Base-by-base conservation (phyloP, 2,113 vertebrate species). In the Boulengerochromis microlepis region DNA sequence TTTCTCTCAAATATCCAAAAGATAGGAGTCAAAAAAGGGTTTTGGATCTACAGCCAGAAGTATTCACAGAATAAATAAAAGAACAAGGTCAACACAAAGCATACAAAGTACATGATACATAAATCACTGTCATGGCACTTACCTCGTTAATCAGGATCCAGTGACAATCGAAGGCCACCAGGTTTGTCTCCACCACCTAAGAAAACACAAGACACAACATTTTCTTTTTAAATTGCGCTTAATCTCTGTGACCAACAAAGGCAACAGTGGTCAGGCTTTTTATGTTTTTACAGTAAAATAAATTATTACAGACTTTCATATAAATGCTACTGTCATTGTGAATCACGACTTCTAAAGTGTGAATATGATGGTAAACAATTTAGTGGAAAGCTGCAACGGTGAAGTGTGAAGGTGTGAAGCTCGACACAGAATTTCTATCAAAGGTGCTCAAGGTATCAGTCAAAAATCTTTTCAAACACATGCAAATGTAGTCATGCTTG, bases 121-220 rank as follows among this genome's bases (percentile, higher is more conserved):
- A 83, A 87, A 91, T 91, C 81, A 87, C 89, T 82, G 61, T 26
- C 71, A 57, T 31, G 42, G 19, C 82, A 87, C 96, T 97, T 96
- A 99, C 99, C 98, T 99, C 99, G 92, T 99, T 99, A 95, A 99
- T 99, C 96, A 99, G 98, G 97, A 99, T 99, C 99, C 99, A 99
- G 96, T 99, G 99, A 96, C 99, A 99, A 96, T 99, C 99, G 90
- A 99, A 99, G 90, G 98, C 98, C 94, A 99, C 97, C 95, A 99
- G 96, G 97, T 99, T 99, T 81, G 99, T 99, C 96, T 99, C 98
- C 96, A 99, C 98, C 83, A 99, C 99, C 99, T 99, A 97, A 92
- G 95, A 97, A 96, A 10, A 95, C 95, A 85, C 95, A 95, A 97
- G 96, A 88, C 95, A 89, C 5, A 85, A 10, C 4, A 31, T 10